Evolutionary conservation across 1,140 invertebrate genomes (phyloP), one percentile per base, ranked within the genome.

Genomic region (Bombyx mori): DNA sequence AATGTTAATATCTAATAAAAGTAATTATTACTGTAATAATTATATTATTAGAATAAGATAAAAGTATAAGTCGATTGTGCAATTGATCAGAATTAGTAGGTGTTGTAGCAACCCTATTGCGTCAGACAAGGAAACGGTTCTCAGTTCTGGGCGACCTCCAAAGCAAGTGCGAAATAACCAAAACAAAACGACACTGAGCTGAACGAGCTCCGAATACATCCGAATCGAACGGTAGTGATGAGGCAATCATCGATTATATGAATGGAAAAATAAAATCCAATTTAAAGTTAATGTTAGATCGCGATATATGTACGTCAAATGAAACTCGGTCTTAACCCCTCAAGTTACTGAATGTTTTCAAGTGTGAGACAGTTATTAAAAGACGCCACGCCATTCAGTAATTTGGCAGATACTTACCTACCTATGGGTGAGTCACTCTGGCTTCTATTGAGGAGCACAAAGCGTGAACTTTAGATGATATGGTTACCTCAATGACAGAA

Each of bases 181-280:
- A 73, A 68, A 66, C 66, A 69, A 68, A 63, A 68, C 61, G 63
- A 65, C 61, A 62, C 63, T 63, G 54, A 67, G 59, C 45, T 67
- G 58, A 53, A 52, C 65, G 54, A 67, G 59, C 45, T 67, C 60
- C 53, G 53, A 54, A 44, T 63, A 58, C 64, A 61, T 66, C 69
- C 73, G 74, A 73, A 62, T 66, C 52, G 60, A 69, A 74, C 66
- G 62, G 70, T 68, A 72, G 66, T 61, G 77, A 73, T 80, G 79
- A 82, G 66, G 78, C 75, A 79, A 82, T 72, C 73, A 55, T 58
- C 56, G 52, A 52, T 66, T 71, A 67, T 72, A 71, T 80, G 69
- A 80, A 82, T 79, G 74, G 75, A 77, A 77, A 76, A 77, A 74
- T 54, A 65, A 56, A 71, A 58, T 77, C 71, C 72, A 68, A 69